Percentiles rank a stretch among this genome's conserved stretches.
Conservation (phyloP, 2,888 invertebrate genomes). For the Cheilosia impressa region DNA sequence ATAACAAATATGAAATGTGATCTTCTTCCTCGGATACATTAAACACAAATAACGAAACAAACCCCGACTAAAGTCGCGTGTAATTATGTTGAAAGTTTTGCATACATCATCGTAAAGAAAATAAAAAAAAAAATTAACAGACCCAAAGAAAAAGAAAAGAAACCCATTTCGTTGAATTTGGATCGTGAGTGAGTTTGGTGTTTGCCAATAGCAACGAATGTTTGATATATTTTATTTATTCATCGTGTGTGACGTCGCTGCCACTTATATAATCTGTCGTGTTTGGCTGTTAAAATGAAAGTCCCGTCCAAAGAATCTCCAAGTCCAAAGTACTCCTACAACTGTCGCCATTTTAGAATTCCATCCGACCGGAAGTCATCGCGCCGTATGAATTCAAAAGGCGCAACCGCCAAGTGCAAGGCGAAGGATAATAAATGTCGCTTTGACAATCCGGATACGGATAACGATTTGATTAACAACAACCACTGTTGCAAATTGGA, state of each 20-base stretch:
- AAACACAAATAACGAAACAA: conserved; percentile 6
- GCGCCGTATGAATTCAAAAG: conserved; percentile 48
- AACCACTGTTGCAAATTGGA: conserved; percentile 50
- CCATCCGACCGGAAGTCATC: conserved; percentile 53
- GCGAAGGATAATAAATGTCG: conserved; percentile 47
- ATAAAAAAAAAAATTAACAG: conserved; percentile 32
- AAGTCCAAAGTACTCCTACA: conserved; percentile 52
- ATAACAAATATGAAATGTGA: background rate
- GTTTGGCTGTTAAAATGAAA: conserved; percentile 67
- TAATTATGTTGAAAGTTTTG: conserved; percentile 66
- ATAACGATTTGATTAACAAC: conserved; percentile 58
- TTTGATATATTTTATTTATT: conserved; percentile 38
- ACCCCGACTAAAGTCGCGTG: conserved; percentile 21
- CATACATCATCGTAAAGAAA: conserved; percentile 44
- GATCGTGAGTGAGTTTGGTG: conserved; percentile 54
- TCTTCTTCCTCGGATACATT: conserved; percentile 30
- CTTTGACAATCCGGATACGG: conserved; percentile 55
- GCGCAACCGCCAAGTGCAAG: conserved; percentile 27
- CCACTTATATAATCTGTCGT: conserved; percentile 54
- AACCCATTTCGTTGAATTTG: conserved; percentile 56
- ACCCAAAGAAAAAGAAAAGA: conserved; percentile 27
- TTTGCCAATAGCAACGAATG: conserved; percentile 43
- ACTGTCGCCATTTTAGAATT: conserved; percentile 54
- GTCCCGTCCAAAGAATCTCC: conserved; percentile 61
- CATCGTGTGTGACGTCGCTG: conserved; percentile 43